Conservation (phyloP, 2,888 invertebrate species). For the Phortica magna region DNA sequence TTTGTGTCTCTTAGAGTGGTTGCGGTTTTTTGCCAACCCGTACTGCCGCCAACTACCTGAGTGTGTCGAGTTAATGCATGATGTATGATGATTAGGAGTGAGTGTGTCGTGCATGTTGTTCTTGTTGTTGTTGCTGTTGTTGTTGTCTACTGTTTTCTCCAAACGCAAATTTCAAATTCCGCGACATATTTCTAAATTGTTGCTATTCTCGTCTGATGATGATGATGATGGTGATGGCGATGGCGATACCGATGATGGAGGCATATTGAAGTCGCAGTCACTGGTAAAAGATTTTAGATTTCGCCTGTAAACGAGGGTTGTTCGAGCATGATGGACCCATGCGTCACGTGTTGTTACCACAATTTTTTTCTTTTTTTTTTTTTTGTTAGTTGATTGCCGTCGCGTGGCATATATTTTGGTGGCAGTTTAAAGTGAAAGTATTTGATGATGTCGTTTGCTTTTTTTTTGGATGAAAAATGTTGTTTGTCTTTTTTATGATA, state of each 20-base stretch:
- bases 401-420: not conserved
- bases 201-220: slow-evolving; percentile 60
- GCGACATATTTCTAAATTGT: slow-evolving; percentile 69
- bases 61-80: not conserved
- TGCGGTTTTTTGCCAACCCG: not conserved
- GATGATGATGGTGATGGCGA: slow-evolving; percentile 28
- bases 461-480: not conserved
- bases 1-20: not conserved
- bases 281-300: slow-evolving; percentile 47
- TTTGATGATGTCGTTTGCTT: not conserved
- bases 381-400: not conserved
- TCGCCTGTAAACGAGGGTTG: not conserved
- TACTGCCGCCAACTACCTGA: not conserved
- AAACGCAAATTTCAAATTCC: slow-evolving; percentile 46
- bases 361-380: not conserved
- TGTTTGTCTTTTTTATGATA: too few species aligned
- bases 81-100: slow-evolving; percentile 21
- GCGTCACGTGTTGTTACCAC: slow-evolving; percentile 14
- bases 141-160: slow-evolving; percentile 37
- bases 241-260: slow-evolving; percentile 45
- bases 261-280: slow-evolving; percentile 64
- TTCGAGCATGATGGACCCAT: not conserved
- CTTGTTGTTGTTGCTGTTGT: slow-evolving; percentile 36
- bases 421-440: slow-evolving; percentile 15
- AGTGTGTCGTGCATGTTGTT: not conserved